Percentiles rank a stretch among this genome's conserved stretches.
These are phyloP conservation scores for Margarornis squamiger DNA, from an alignment of 2,797 vertebrate species.

Conservation along the genomic window DNA sequence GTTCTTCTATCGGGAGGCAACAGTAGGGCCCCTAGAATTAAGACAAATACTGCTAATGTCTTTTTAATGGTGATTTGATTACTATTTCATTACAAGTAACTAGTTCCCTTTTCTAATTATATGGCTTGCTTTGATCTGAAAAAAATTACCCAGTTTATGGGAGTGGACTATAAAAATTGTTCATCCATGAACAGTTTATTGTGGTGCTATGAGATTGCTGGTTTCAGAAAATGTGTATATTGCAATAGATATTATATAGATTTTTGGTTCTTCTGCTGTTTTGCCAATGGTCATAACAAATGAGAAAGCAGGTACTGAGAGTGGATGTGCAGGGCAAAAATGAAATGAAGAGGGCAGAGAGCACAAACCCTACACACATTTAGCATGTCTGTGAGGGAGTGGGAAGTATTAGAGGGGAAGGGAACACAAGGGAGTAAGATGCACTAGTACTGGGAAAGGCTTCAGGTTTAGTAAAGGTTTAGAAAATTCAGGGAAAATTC, in stretches of 20 bases:
- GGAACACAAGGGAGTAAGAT: neutral
- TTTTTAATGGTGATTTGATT: constrained; percentile 50
- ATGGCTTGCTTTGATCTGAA: constrained; percentile 34
- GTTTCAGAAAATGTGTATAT: neutral
- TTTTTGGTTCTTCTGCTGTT: neutral
- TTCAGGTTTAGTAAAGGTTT: neutral
- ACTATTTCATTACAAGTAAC: constrained; percentile 46
- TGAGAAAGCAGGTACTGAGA: neutral
- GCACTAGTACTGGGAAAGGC: neutral
- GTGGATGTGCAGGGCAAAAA: neutral
- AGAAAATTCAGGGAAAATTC: neutral
- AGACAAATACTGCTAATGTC: constrained; percentile 46
- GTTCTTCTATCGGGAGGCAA: neutral
- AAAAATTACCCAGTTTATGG: constrained; percentile 5
- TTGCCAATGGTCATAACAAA: neutral
- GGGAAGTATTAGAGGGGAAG: neutral
- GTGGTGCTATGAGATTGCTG: constrained; percentile 1
- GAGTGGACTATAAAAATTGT: neutral
- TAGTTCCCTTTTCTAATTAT: constrained; percentile 56
- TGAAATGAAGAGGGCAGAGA: neutral
- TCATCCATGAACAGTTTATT: constrained; percentile 5
- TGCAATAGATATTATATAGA: neutral
- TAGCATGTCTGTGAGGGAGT: neutral
- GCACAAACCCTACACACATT: neutral
- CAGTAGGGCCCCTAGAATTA: constrained; percentile 6